Conservation (phyloP, 2,113 vertebrate species). For the Oncorhynchus mykiss region DNA sequence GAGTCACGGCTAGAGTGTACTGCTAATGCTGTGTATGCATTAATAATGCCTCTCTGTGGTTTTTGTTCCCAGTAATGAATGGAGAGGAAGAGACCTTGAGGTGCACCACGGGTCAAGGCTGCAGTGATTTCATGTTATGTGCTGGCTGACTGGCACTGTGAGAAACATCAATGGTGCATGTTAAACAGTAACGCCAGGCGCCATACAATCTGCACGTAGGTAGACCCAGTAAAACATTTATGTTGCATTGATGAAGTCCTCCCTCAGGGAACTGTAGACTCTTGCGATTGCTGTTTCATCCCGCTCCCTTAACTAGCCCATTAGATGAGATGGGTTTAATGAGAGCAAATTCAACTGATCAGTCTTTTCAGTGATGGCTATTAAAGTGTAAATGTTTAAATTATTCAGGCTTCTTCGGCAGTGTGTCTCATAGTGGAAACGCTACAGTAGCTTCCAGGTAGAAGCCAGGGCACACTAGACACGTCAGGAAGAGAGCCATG, state of each 20-base stretch:
- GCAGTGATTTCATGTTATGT: conserved; percentile 29
- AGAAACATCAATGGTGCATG: conserved; percentile 40
- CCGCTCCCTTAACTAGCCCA: conserved; percentile 66
- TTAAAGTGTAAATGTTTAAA: conserved; percentile 69
- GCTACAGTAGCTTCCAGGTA: conserved; percentile 44
- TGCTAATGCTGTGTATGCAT: conserved; percentile 41
- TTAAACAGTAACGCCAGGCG: conserved; percentile 46
- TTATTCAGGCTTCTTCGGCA: conserved; percentile 44
- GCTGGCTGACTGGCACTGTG: conserved; percentile 12
- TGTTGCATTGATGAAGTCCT: conserved; percentile 64
- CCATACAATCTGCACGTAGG: conserved; percentile 56
- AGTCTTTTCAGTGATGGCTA: conserved; percentile 60
- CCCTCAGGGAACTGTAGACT: conserved; percentile 51
- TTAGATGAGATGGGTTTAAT: conserved; percentile 66
- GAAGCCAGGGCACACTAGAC: conserved; percentile 17
- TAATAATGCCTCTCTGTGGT: conserved; percentile 23
- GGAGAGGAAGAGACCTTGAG: neutral
- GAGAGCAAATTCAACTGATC: conserved; percentile 68
- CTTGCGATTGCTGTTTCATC: conserved; percentile 62
- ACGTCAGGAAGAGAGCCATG: conserved; percentile 40
- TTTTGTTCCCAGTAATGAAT: conserved; percentile 34
- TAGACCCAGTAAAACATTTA: conserved; percentile 70
- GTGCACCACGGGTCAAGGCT: neutral
- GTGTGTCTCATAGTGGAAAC: neutral
- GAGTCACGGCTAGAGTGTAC: conserved; percentile 15